Percentiles rank a stretch among this genome's conserved stretches.
Conservation (phyloP, 1,140 invertebrate genomes). For the Apis laboriosa region DNA sequence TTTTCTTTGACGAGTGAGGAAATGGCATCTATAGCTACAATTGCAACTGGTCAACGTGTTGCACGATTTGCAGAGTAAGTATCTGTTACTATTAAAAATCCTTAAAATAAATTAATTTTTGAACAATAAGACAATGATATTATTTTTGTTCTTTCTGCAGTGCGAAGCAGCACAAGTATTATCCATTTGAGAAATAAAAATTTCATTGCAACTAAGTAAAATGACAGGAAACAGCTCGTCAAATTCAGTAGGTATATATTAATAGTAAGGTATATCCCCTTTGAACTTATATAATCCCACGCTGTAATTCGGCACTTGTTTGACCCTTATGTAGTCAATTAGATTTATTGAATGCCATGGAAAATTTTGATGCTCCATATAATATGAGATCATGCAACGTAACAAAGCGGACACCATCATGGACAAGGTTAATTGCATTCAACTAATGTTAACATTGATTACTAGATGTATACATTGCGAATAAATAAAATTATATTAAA, state of each 20-base stretch:
- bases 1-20: slow-evolving; percentile 86
- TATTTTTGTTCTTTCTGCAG: slow-evolving; percentile 60
- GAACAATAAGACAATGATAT: neutral
- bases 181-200: slow-evolving; percentile 60
- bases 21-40: slow-evolving; percentile 72
- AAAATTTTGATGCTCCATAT: slow-evolving; percentile 48
- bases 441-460: neutral
- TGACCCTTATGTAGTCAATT: slow-evolving; percentile 58
- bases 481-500: slow-evolving; percentile 1
- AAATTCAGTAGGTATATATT: slow-evolving; percentile 26
- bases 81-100: neutral
- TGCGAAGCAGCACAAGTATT: slow-evolving; percentile 65
- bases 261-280: slow-evolving; percentile 40
- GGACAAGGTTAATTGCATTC: neutral
- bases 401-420: neutral
- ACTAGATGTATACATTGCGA: neutral
- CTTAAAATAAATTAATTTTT: neutral
- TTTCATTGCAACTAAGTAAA: neutral
- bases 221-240: slow-evolving; percentile 46
- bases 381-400: neutral
- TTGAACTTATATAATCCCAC: slow-evolving; percentile 46
- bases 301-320: slow-evolving; percentile 35
- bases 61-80: slow-evolving; percentile 62
- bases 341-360: slow-evolving; percentile 41
- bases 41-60: slow-evolving; percentile 66